Conservation (phyloP, 2,797 vertebrate species). For the Tarsius wallacei region DNA sequence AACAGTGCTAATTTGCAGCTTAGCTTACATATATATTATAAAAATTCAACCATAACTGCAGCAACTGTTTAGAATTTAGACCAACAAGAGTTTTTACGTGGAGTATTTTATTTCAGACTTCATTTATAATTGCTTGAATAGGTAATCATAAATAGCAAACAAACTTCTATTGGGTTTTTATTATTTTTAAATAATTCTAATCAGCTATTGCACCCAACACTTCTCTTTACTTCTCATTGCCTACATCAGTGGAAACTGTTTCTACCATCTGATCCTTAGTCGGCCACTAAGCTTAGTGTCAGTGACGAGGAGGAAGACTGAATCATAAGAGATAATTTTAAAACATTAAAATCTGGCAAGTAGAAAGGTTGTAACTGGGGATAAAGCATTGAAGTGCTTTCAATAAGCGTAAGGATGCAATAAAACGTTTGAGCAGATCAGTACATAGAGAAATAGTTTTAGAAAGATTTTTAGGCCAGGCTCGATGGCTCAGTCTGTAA, state of each 20-base stretch:
- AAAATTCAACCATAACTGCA: neutral
- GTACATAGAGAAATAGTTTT: neutral
- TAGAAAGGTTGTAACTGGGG: neutral
- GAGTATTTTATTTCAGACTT: neutral
- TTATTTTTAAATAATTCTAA: neutral
- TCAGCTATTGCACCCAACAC: neutral
- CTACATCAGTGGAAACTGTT: neutral
- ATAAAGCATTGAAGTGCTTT: neutral
- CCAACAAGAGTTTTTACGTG: neutral
- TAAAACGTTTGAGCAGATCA: neutral
- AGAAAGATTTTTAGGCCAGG: neutral
- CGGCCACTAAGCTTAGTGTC: neutral
- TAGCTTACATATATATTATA: no score
- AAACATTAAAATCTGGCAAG: neutral
- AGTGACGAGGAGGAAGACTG: neutral
- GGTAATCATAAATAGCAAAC: neutral
- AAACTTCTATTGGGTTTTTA: neutral
- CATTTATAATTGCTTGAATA: neutral
- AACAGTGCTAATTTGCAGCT: neutral
- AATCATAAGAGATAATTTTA: neutral
- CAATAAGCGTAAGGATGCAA: neutral
- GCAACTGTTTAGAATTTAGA: neutral
- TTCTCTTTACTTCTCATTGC: neutral
- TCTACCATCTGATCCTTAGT: neutral
- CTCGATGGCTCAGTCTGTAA: no score